These are phyloP conservation scores for Melanotaenia trifasciata DNA, from an alignment of 2,797 vertebrate species.

Conservation along the genomic window DNA sequence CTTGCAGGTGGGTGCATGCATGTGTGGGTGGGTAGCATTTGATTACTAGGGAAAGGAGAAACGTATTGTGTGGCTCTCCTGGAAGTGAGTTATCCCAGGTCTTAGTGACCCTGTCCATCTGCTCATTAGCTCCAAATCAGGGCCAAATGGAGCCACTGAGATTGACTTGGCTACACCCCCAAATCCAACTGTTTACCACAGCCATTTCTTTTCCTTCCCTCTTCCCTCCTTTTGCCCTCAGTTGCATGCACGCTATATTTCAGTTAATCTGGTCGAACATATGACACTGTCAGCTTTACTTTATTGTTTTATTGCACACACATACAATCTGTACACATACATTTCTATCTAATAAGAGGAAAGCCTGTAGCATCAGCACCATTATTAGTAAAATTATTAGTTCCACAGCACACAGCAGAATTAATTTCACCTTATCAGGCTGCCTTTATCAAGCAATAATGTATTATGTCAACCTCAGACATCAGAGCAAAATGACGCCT, in stretches of 20 bases:
- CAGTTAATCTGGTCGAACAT: constrained; percentile 14
- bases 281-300: constrained; percentile 1
- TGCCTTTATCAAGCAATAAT: constrained; percentile 44
- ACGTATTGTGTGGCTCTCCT: constrained; percentile 71
- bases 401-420: constrained; percentile 36
- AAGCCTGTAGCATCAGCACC: constrained; percentile 15
- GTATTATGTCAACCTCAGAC: constrained; percentile 30
- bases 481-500: constrained; percentile 47
- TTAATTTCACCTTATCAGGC: constrained; percentile 45
- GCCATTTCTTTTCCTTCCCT: constrained; percentile 49
- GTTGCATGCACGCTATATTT: constrained; percentile 4
- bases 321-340: no score
- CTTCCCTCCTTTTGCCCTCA: constrained; percentile 29
- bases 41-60: constrained; percentile 65
- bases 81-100: constrained; percentile 65
- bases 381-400: constrained; percentile 36
- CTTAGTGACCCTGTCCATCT: constrained; percentile 79
- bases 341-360: constrained; percentile 19
- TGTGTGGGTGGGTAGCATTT: constrained; percentile 45
- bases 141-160: constrained; percentile 77
- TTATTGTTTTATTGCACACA: constrained; percentile 17
- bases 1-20: constrained; percentile 12
- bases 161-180: constrained; percentile 74
- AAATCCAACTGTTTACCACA: constrained; percentile 61
- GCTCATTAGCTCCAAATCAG: constrained; percentile 81